A percentile compares a stretch with the other conserved stretches of the same genome.
phyloP scores from a whole-genome alignment of 2,888 invertebrate genomes.

The Cantharis lateralis region DNA sequence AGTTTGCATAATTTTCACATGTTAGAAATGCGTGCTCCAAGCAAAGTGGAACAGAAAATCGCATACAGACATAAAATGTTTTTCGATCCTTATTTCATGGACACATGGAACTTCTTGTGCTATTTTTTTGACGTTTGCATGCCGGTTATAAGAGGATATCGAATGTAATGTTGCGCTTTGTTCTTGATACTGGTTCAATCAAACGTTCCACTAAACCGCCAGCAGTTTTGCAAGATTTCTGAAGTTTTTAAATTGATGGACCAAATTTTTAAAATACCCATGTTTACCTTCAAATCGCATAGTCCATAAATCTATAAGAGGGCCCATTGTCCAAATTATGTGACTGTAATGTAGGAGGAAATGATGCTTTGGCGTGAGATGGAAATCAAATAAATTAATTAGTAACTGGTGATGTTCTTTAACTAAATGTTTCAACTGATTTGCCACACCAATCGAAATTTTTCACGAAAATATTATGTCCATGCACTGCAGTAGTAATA shows the following conservation, averaged over 20 bases:
- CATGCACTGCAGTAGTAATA: not conserved
- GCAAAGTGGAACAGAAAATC: too few relatives aligned
- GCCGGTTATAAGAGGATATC: too few relatives aligned
- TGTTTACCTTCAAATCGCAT: conserved; percentile 10
- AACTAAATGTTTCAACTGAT: not conserved
- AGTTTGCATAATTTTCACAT: too few relatives aligned
- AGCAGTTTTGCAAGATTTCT: not conserved
- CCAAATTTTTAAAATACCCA: not conserved
- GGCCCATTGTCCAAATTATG: not conserved
- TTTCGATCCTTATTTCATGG: too few relatives aligned
- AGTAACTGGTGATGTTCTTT: not conserved
- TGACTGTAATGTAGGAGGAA: not conserved
- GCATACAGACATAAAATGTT: too few relatives aligned
- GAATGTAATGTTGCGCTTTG: too few relatives aligned
- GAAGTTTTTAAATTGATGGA: not conserved
- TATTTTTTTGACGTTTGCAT: too few relatives aligned
- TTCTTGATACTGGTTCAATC: too few relatives aligned
- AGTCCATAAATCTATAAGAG: conserved; percentile 1
- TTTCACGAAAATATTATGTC: not conserved
- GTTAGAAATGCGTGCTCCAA: too few relatives aligned
- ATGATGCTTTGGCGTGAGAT: not conserved
- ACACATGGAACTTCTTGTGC: too few relatives aligned
- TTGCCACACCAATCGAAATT: not conserved
- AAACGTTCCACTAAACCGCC: not conserved
- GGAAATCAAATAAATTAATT: not conserved